phyloP scores from a whole-genome alignment of 2,888 invertebrate genomes.

The Coelinius sp. region DNA sequence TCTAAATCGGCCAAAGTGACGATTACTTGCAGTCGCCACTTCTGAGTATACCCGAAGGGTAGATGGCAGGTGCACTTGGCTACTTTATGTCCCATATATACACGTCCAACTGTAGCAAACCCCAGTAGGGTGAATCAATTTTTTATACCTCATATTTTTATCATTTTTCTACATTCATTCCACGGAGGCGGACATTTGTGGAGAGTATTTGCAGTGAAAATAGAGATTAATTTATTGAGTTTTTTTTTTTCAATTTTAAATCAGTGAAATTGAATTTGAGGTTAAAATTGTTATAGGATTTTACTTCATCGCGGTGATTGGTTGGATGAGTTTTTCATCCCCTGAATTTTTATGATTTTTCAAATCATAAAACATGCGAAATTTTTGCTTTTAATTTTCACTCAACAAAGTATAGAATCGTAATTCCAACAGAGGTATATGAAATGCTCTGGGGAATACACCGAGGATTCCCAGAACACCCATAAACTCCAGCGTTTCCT shows the following conservation, averaged over 20 bases:
- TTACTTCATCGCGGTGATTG: neutral
- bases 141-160: slow-evolving; percentile 6
- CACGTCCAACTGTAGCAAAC: neutral
- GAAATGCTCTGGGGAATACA: slow-evolving; percentile 28
- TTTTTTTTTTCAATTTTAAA: neutral
- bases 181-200: neutral
- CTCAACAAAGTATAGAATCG: neutral
- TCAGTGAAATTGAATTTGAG: neutral
- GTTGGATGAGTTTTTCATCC: neutral
- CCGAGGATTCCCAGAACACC: slow-evolving; percentile 26
- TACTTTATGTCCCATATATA: slow-evolving; percentile 25
- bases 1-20: slow-evolving; percentile 38
- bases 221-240: neutral
- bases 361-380: neutral
- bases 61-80: slow-evolving; percentile 38
- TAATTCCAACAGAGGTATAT: slow-evolving; percentile 27
- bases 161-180: neutral
- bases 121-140: neutral
- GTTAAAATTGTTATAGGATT: neutral
- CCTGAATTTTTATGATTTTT: neutral
- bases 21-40: slow-evolving; percentile 47
- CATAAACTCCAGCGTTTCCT: slow-evolving; percentile 29
- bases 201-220: neutral
- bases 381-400: neutral
- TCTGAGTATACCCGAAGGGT: slow-evolving; percentile 16